Base-by-base conservation (phyloP, 2,888 invertebrate genomes). In the Cheilosia scutellata region DNA sequence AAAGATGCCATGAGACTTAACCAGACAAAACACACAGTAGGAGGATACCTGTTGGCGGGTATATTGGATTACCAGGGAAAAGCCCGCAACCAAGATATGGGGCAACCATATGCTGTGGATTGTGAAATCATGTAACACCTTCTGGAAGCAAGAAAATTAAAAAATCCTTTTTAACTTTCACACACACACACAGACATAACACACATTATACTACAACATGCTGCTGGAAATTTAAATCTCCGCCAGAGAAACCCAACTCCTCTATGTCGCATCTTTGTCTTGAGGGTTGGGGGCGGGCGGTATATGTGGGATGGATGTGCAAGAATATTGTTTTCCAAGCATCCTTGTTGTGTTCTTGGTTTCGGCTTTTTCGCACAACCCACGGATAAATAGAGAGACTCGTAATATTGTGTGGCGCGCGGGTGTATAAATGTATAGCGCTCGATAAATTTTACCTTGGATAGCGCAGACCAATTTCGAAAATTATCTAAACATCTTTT, bases 401-500 rank as follows among this genome's bases (percentile, higher is more conserved):
- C 58, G 37, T 66, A 49, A 58, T 40, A 60, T 40, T 60, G 13
- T 37, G 66, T 76, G 42, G 82, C 62, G 71, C 65, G 78, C 62
- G 71, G 58, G 78, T 63, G 51, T 77, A 77, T 72, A 72, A 51
- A 71, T 63, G 51, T 77, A 77, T 72, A 72, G 71, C 71, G 78
- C 66, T 82, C 82, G 78, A 82, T 82, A 78, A 82, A 78, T 82
- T 82, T 68, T 40, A 82, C 82, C 82, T 82, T 66, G 66, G 60
- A 79, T 79, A 72, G 71, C 65, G 29, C 72, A 72, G 78, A 82
- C 82, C 82, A 78, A 82, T 82, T 82, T 82, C 66, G 82, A 78
- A 82, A 78, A 82, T 82, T 82, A 82, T 72, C 82, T 49, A 78
- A 82, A 78, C 78, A 82, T 82, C 72, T 82, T 82, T 78, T 55